Conservation (phyloP, 2,888 invertebrate genomes). For the Pardosa pseudoannulata region DNA sequence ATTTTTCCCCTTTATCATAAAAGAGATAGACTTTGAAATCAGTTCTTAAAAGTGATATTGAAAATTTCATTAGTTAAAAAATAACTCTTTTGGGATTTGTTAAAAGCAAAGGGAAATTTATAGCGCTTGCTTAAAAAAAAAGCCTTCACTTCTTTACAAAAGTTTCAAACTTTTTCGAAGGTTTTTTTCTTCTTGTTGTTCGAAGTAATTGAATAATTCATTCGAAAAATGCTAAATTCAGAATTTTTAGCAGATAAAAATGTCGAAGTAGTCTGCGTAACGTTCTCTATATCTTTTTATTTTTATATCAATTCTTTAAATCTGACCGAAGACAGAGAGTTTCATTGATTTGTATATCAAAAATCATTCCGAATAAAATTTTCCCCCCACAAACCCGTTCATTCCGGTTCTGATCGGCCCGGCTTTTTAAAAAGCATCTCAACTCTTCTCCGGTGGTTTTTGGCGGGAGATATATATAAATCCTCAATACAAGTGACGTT, state of each 20-base stretch:
- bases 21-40: not conserved
- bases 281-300: not conserved
- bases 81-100: not conserved
- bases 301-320: not conserved
- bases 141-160: not conserved
- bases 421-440: not conserved
- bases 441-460: not conserved
- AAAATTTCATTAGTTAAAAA: not conserved
- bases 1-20: too few species aligned
- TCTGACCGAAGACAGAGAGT: not conserved
- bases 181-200: too few species aligned
- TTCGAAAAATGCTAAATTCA: not conserved
- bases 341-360: slow-evolving; percentile 10
- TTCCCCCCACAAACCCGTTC: not conserved
- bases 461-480: not conserved
- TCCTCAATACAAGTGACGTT: not conserved
- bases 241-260: not conserved
- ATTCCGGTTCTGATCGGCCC: not conserved
- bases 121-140: not conserved
- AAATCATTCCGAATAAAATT: not conserved
- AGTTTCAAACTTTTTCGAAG: not conserved
- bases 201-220: not conserved
- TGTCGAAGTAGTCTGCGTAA: not conserved
- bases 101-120: too few species aligned
- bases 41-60: not conserved